phyloP scores from a whole-genome alignment of 2,888 invertebrate species.

The Philonicus albiceps region DNA sequence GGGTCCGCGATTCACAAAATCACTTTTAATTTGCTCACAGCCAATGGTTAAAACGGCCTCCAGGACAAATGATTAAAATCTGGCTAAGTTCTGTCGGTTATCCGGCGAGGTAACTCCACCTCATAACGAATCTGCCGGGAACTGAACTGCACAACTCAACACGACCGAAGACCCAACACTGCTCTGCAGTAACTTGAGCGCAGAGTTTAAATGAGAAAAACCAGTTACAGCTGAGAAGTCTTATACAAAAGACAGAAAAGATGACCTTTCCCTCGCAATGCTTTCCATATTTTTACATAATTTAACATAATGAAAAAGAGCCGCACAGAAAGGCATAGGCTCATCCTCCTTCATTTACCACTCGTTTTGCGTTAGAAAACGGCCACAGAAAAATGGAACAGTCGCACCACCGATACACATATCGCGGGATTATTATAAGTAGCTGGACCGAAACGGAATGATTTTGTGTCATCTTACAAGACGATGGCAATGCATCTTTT shows the following conservation, averaged over 20 bases:
- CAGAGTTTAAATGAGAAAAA: constrained; percentile 59
- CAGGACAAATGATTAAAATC: background rate
- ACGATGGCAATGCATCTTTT: background rate
- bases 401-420: background rate
- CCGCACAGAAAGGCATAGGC: background rate
- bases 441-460: constrained; percentile 25
- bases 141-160: constrained; percentile 27
- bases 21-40: background rate
- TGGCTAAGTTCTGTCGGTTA: background rate
- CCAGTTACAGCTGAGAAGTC: constrained; percentile 62
- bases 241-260: constrained; percentile 55
- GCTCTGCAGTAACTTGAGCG: constrained; percentile 2
- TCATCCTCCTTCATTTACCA: constrained; percentile 16
- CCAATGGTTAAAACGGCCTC: background rate
- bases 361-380: constrained; percentile 1
- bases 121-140: background rate
- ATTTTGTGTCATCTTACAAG: constrained; percentile 38
- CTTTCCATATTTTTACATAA: background rate
- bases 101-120: background rate
- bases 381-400: constrained; percentile 11
- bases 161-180: constrained; percentile 17
- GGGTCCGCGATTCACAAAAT: background rate
- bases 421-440: constrained; percentile 19
- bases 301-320: background rate
- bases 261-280: constrained; percentile 32